Evolutionary conservation across 1,140 invertebrate species (phyloP).

Genomic region (Phthorimaea operculella): DNA sequence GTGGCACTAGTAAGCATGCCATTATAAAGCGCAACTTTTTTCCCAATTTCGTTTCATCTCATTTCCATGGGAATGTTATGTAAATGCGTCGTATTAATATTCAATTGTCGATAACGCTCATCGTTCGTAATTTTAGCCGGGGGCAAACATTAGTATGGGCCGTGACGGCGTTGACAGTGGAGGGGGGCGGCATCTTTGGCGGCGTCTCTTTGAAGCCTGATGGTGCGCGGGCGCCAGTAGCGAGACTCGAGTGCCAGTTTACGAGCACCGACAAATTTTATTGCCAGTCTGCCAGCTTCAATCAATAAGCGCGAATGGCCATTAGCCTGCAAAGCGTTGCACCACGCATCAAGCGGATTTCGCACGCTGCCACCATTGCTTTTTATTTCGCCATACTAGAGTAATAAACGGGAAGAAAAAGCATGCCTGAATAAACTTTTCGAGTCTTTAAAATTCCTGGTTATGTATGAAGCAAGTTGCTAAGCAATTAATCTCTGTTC

Average conservation of each 20-base stretch:
- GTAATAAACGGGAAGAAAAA: too few species aligned
- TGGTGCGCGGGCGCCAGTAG: conserved; percentile 52
- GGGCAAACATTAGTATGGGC: conserved; percentile 38
- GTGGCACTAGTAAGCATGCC: too few species aligned
- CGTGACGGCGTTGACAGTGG: conserved; percentile 56
- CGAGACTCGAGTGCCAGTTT: conserved; percentile 52
- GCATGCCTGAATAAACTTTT: too few species aligned
- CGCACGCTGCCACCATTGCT: neutral
- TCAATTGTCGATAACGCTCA: conserved; percentile 46
- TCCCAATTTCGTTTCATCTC: conserved; percentile 17
- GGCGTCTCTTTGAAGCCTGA: conserved; percentile 54
- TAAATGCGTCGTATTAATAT: conserved; percentile 42
- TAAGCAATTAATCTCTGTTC: too few species aligned
- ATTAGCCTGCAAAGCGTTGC: conserved; percentile 16
- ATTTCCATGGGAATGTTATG: conserved; percentile 30
- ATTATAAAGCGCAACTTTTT: too few species aligned
- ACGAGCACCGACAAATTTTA: conserved; percentile 51
- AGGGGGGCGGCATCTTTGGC: conserved; percentile 41
- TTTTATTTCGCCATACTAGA: too few species aligned
- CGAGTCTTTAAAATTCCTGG: too few species aligned
- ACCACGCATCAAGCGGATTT: neutral
- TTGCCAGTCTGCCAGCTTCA: conserved; percentile 41
- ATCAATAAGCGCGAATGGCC: conserved; percentile 31
- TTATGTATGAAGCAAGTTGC: too few species aligned
- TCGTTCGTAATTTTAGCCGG: conserved; percentile 45